phyloP scores from a whole-genome alignment of 2,797 vertebrate species.

The Hafferia zeledoni region DNA sequence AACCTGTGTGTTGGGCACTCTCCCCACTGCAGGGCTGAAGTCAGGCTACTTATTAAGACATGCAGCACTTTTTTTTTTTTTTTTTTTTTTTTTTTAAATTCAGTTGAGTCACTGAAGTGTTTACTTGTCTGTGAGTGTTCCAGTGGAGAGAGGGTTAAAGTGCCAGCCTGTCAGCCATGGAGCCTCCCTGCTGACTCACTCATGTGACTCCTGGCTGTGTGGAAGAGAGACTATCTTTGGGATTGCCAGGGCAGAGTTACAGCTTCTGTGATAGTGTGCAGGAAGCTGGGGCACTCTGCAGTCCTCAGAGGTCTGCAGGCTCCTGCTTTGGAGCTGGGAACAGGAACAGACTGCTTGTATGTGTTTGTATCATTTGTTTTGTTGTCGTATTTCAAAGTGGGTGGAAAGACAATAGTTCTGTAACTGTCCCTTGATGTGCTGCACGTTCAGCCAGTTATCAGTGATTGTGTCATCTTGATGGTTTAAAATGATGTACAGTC shows the following conservation, averaged over 20 bases:
- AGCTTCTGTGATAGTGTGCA: neutral
- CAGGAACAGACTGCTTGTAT: neutral
- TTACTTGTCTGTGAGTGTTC: neutral
- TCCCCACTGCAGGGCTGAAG: neutral
- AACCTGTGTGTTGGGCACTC: neutral
- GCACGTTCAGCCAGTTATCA: neutral
- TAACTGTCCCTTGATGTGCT: neutral
- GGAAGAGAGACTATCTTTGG: neutral
- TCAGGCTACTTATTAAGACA: neutral
- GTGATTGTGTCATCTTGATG: neutral
- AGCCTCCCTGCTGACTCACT: constrained; percentile 44
- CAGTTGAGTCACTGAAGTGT: neutral
- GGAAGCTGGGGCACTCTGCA: neutral
- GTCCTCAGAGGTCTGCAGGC: neutral
- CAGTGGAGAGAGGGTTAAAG: neutral
- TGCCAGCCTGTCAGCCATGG: neutral
- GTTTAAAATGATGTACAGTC: neutral
- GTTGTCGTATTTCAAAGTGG: neutral
- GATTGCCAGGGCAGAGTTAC: neutral
- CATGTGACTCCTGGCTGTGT: constrained; percentile 6
- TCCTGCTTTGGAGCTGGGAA: neutral
- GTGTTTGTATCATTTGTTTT: neutral
- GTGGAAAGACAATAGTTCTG: neutral
- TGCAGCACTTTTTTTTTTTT: neutral
- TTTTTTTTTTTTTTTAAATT: neutral